Evolutionary conservation across 1,140 invertebrate genomes (phyloP).

Genomic region (Lanistes nyassanus): DNA sequence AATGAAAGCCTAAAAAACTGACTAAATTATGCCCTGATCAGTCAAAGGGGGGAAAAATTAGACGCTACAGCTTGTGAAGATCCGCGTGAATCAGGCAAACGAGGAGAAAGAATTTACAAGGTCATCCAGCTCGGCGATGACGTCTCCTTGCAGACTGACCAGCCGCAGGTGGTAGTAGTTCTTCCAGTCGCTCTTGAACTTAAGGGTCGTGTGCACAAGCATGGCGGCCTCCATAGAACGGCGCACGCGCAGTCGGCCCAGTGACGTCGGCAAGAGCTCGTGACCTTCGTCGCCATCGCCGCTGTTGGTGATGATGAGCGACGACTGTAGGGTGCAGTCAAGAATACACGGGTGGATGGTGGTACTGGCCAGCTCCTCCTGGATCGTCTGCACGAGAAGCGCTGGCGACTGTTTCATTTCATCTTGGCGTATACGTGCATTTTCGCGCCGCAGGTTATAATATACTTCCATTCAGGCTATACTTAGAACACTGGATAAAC

Average conservation of each 20-base stretch:
- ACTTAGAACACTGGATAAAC: too few relatives aligned
- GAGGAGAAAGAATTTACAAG: neutral
- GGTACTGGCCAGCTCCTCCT: constrained; percentile 33
- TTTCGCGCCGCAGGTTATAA: too few relatives aligned
- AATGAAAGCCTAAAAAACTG: too few relatives aligned
- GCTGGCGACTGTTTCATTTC: too few relatives aligned
- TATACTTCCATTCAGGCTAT: too few relatives aligned
- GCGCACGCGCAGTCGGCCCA: constrained; percentile 10
- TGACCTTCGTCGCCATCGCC: neutral
- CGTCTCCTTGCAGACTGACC: constrained; percentile 33
- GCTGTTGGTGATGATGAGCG: constrained; percentile 2
- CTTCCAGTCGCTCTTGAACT: neutral
- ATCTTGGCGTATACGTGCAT: too few relatives aligned
- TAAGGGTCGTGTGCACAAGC: constrained; percentile 26
- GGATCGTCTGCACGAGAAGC: constrained; percentile 10
- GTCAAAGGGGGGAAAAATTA: too few relatives aligned
- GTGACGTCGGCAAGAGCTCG: constrained; percentile 20
- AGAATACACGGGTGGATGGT: constrained; percentile 47
- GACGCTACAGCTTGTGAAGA: too few relatives aligned
- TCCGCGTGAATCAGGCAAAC: too few relatives aligned
- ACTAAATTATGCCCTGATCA: too few relatives aligned
- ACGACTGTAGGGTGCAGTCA: constrained; percentile 45
- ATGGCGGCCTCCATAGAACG: constrained; percentile 18
- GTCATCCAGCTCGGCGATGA: constrained; percentile 38
- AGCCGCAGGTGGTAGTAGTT: constrained; percentile 37